Evolutionary conservation across 2,113 vertebrate genomes (phyloP), one percentile per base, ranked within the genome.

Genomic region (Rhabdomys dilectus): DNA sequence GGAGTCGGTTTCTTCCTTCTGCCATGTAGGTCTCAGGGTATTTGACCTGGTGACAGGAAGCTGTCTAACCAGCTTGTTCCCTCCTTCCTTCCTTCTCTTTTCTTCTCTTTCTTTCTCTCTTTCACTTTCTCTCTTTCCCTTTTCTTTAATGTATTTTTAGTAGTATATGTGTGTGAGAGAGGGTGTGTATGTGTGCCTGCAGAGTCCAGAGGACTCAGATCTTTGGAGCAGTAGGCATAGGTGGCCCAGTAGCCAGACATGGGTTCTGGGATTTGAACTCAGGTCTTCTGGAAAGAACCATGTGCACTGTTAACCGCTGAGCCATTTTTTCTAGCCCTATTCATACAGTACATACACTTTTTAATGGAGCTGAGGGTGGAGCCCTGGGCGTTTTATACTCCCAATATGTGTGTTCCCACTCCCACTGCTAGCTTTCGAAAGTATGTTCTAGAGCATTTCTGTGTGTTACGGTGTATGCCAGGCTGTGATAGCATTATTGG

Each of bases 391-490:
- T 66, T 17, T 19, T 21, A 1, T 60, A 87, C 21, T 48, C 26
- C 4, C 7, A 56, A 8, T 2, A 22, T n/a, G 22, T 36, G 8
- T 51, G 8, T 51, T 26, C 17, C 45, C 17, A 66, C 42, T 16
- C 48, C n/a, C 17, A 21, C 26, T 42, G 24, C 62, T 82, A 36
- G 22, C 7, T 92, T 84, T 90, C 26, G 42, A 36, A 76, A 21
- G 19, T 42, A 10, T 84, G 19, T 70, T 93, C 95, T 95, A 85
- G 70, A 95, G 56, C 45, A 66, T 77, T 56, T 51, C 24, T 88
- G 45, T 60, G 10, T 77, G 10, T 86, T 29, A 39, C 26, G 91
- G 58, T 39, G 36, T 17, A n/a, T 82, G 1, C 78, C 45, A 89
- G 48, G 29, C 36, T 62, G 0, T 66, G 15, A n/a, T 84, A 4